phyloP scores from a whole-genome alignment of 2,888 invertebrate genomes.

The Electrophaes corylata region DNA sequence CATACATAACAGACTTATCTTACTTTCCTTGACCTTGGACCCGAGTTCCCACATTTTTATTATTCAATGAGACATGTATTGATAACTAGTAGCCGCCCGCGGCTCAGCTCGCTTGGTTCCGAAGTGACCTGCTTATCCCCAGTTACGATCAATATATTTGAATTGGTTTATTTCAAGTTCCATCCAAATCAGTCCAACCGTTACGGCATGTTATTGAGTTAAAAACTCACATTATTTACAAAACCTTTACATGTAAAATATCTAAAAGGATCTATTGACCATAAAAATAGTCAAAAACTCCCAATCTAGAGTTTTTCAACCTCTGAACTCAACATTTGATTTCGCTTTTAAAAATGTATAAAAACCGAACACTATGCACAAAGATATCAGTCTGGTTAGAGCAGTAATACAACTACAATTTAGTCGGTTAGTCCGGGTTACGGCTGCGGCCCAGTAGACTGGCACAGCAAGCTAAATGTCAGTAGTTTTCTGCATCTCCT shows the following conservation, averaged over 20 bases:
- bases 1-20: too few species aligned
- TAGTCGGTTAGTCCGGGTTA: conserved; percentile 40
- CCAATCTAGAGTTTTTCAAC: conserved; percentile 2
- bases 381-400: conserved; percentile 36
- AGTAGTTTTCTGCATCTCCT: conserved; percentile 73
- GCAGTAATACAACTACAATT: conserved; percentile 33
- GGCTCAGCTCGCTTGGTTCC: not conserved
- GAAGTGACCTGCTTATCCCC: not conserved
- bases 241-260: not conserved
- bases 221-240: not conserved
- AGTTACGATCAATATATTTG: not conserved
- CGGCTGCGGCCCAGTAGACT: conserved; percentile 52
- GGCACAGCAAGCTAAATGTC: conserved; percentile 67
- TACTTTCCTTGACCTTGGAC: too few species aligned
- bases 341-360: conserved; percentile 21
- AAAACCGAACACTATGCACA: conserved; percentile 36
- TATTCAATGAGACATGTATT: not conserved
- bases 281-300: not conserved
- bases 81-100: not conserved
- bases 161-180: not conserved
- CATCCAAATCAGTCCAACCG: not conserved
- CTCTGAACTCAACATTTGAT: conserved; percentile 25
- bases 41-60: not conserved
- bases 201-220: not conserved
- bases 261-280: too few species aligned